Conservation (phyloP, 2,888 invertebrate genomes). For the Nysson spinosus region DNA sequence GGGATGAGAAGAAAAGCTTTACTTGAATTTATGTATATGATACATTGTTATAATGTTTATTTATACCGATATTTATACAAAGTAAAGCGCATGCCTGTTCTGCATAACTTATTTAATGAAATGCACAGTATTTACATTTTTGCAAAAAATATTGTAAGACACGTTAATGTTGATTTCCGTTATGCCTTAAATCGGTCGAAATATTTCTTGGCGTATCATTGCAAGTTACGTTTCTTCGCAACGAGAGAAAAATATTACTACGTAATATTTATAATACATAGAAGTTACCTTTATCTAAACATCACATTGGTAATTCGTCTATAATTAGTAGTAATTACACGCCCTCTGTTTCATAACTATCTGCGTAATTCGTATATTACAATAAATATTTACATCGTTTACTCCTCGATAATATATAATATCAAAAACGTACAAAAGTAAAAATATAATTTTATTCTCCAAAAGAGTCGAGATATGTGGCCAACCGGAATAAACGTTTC, state of each 20-base stretch:
- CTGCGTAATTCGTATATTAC: slow-evolving; percentile 55
- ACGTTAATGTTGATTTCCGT: slow-evolving; percentile 19
- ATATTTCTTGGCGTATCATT: slow-evolving; percentile 23
- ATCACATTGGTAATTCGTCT: slow-evolving; percentile 72
- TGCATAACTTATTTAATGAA: slow-evolving; percentile 55
- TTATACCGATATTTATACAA: slow-evolving; percentile 51
- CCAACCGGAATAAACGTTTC: slow-evolving; percentile 20
- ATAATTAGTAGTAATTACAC: slow-evolving; percentile 57
- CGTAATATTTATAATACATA: slow-evolving; percentile 48
- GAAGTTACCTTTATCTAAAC: slow-evolving; percentile 65
- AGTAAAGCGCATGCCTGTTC: slow-evolving; percentile 50
- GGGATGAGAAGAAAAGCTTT: no score
- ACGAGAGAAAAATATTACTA: slow-evolving; percentile 47
- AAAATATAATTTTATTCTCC: slow-evolving; percentile 53
- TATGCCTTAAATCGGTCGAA: slow-evolving; percentile 6
- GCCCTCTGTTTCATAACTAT: slow-evolving; percentile 53
- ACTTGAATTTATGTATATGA: slow-evolving; percentile 3
- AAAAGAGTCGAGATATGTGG: slow-evolving; percentile 51
- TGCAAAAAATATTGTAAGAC: slow-evolving; percentile 49
- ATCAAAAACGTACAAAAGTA: slow-evolving; percentile 66
- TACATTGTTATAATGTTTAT: slow-evolving; percentile 51
- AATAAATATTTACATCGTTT: slow-evolving; percentile 55
- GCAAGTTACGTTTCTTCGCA: slow-evolving; percentile 25
- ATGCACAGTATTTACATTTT: slow-evolving; percentile 61
- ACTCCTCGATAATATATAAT: slow-evolving; percentile 47